These are phyloP conservation scores for Spermophilus dauricus DNA, from an alignment of 2,113 vertebrate species.

Conservation along the genomic window DNA sequence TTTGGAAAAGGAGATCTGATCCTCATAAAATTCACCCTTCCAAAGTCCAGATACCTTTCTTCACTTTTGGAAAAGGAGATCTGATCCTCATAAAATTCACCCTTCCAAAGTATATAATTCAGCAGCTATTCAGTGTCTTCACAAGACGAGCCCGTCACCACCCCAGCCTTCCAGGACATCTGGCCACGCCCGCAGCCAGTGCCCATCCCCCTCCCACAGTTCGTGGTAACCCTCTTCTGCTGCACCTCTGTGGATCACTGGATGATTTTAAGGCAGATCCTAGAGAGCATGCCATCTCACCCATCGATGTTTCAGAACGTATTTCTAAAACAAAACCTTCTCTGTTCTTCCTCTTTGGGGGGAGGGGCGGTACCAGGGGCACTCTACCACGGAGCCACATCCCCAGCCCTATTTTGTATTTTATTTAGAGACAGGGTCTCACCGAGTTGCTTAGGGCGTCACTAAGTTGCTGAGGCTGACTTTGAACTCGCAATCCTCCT, in stretches of 20 bases:
- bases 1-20: neutral
- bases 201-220: fast-evolving
- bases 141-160: neutral
- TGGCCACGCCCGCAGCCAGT: neutral
- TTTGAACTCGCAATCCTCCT: too few species aligned
- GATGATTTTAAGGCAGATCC: slow-evolving; percentile 15
- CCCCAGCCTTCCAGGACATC: neutral
- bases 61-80: neutral
- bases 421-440: too few species aligned
- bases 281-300: neutral
- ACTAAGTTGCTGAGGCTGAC: too few species aligned
- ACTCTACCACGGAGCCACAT: too few species aligned
- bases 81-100: neutral
- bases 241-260: neutral
- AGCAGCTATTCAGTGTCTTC: neutral
- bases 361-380: too few species aligned
- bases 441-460: too few species aligned
- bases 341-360: too few species aligned
- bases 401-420: too few species aligned
- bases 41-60: neutral
- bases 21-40: neutral
- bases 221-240: neutral
- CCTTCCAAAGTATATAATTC: neutral
- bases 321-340: slow-evolving; percentile 6
- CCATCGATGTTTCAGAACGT: neutral